Evolutionary conservation across 2,888 invertebrate species (phyloP), one percentile per base, ranked within the genome.

Genomic region (Caenorhabditis sp.): DNA sequence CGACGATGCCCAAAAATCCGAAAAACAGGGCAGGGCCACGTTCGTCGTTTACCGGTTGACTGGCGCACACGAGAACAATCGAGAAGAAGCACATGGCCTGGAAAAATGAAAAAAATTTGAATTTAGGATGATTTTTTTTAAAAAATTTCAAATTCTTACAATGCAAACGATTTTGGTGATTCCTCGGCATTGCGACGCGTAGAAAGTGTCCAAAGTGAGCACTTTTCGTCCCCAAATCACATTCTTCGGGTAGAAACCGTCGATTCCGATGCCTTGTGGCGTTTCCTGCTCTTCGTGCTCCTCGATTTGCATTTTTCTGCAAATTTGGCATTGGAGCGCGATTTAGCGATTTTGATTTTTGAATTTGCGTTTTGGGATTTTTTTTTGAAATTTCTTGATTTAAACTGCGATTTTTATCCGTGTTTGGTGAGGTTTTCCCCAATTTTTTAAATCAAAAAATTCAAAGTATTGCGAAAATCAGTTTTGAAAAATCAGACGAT

Each of bases 151-250:
- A 3, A 35, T 50, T 65, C 87, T 83, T 18, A 88, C 89, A 76
- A 89, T 87, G 51, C 87, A 87, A 13, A 88, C 70, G 26, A 85
- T 70, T 71, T 89, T 89, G 32, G 88, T 79, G 60, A 87, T 68
- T 37, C 89, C 89, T 51, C 88, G 58, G 22, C 80, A 77, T 32
- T 82, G 88, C 2, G 86, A 80, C 0, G 87, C 81, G 50, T 86
- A 88, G 51, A 83, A 78, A 28, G 85, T 81, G 68, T 89, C 89
- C 24, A 89, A 53, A 32, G 77, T 61, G 74, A 89, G 80, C 58
- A 87, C 53, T 55, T 83, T 84, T 1, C 83, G 86, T 53, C 64
- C 76, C 51, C 65, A 74, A 61, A 72, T 32, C 22, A 78, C 32
- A 53, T 77, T 67, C 60, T 77, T 77, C 18, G 81, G 81, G 55